Evolutionary conservation across 2,797 vertebrate species (phyloP), one percentile per base, ranked within the genome.

Genomic region (Heteromormyrus szaboi): DNA sequence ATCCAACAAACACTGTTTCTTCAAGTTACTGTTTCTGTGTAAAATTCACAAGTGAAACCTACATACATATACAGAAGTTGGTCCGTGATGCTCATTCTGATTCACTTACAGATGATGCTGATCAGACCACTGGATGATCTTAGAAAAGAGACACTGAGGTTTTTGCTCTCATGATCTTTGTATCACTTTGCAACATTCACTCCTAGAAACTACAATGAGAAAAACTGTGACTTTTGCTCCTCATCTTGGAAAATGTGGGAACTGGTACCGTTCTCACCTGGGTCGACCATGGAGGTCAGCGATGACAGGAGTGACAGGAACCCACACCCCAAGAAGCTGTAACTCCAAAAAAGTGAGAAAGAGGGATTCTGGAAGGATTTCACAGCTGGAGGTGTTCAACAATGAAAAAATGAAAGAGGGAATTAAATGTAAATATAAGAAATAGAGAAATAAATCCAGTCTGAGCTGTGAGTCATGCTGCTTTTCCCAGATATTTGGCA

Each of bases 401-500:
- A 85, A 50, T 29, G 22, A 53, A 53, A 62, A 91, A 93, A 91
- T 89, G 62, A 89, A 87, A 50, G 92, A 89, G 90, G 92, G 56
- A 89, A 88, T 88, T 87, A 91, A 92, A 94, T 92, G 92, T 91
- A 93, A 92, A 91, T 91, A 92, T 88, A 86, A 89, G 92, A 90
- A 89, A 89, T 92, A 90, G 89, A 90, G 91, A 91, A 93, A 93
- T 92, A 92, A 51, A 93, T 94, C 92, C 92, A 93, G 94, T 92
- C 93, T 94, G 92, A 92, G 92, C 90, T 91, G 94, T 96, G 94
- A 96, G 93, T 95, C 96, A 96, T 94, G 93, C 92, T 91, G 92
- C 95, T 94, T 95, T 96, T 96, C 96, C 96, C 96, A 96, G 95
- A 96, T 96, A 94, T 96, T 93, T 96, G 94, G 94, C 94, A 88